Conservation (phyloP, 2,113 vertebrate genomes). For the Oncorhynchus nerka region DNA sequence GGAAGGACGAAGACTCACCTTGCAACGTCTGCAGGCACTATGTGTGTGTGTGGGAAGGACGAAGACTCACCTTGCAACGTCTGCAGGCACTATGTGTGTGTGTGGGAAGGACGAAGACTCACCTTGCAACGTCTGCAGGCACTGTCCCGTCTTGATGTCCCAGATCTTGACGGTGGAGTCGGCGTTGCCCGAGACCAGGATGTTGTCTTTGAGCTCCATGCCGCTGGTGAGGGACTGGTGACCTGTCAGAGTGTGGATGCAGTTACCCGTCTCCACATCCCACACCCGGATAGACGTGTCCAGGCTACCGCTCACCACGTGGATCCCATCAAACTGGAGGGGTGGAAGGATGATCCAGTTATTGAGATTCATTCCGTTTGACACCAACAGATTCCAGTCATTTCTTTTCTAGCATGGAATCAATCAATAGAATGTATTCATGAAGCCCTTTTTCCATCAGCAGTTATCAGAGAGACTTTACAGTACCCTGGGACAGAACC, state of each 20-base stretch:
- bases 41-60: no score
- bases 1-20: no score
- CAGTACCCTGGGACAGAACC: no score
- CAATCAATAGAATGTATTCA: constrained; percentile 20
- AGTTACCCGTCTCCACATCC: constrained; percentile 99
- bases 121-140: constrained; percentile 99
- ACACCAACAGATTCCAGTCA: neutral
- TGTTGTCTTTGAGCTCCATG: constrained; percentile 99
- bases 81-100: no score
- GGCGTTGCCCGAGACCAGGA: constrained; percentile 96
- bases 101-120: constrained; percentile 30
- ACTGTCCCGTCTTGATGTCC: constrained; percentile 99
- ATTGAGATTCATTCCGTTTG: neutral
- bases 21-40: no score
- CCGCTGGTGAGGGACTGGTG: constrained; percentile 98
- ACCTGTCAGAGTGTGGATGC: constrained; percentile 97
- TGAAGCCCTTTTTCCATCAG: neutral
- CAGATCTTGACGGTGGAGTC: constrained; percentile 99
- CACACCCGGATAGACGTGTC: constrained; percentile 98
- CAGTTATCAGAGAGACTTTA: no score
- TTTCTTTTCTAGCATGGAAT: neutral
- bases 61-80: no score
- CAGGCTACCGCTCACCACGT: constrained; percentile 96
- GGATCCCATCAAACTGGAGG: constrained; percentile 91
- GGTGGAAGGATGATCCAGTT: neutral